Evolutionary conservation across 64 coral and sea anemone genomes (phyloP), one percentile per base, ranked within the genome.

Genomic region (Platygyra sinensis): DNA sequence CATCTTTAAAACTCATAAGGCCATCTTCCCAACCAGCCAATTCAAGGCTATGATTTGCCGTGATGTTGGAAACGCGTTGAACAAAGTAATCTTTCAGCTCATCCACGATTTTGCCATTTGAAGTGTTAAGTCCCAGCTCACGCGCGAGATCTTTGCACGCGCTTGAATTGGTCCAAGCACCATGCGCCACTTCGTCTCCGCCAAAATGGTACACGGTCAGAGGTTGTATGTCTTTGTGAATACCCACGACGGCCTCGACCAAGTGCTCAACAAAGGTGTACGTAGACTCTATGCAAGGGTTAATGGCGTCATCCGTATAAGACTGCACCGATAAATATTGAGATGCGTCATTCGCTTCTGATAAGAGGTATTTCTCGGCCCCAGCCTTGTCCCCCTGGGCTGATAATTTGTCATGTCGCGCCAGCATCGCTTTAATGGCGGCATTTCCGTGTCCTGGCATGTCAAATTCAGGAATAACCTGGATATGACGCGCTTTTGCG

Each of bases 391-490:
- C 49, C 51, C 88, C 91, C 28, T 42, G 55, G 55, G 80, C 73
- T 59, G 59, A 83, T 20, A 96, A 93, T 28, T 90, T 93, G 24
- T 79, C 42, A 60, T 96, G 91, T 10, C 95, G 91, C n/a, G 91
- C 95, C 30, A 73, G 49, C 95, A 96, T 96, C 12, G 95, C 80
- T 54, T 94, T 96, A 33, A 96, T 96, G 5, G 95, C 95, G 49
- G 95, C 95, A 46, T 94, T 88, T 36, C 95, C 90, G 19, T 96
- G 95, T 5, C 95, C 95, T 4, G 95, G 95, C 91, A 96, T 96
- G 31, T 96, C 95, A 33, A 96, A 93, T 77, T 96, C 95, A 4
- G 95, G 95, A 18, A 96, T 96, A 8, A 96, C 95, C 46, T 96
- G 75, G 50, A 96, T 94, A 59, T 96, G 91, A 62, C 92, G 87